Conservation (phyloP, 2,888 invertebrate genomes). For the Catocala fraxini region DNA sequence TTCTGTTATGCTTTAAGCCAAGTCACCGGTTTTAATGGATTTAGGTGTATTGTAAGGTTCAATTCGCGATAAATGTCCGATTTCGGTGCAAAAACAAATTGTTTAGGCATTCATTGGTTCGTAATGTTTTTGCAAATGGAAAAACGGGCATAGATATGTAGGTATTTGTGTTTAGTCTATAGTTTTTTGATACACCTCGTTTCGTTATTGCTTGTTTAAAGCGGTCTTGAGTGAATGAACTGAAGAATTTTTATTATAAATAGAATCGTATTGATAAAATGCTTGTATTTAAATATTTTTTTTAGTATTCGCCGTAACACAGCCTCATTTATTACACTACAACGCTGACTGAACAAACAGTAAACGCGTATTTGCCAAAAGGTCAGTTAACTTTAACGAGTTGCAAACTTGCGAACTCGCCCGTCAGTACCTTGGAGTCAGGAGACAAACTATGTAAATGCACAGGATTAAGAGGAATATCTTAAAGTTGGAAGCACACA, state of each 20-base stretch:
- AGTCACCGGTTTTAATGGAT: constrained; percentile 47
- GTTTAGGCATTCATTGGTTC: constrained; percentile 6
- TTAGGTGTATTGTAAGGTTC: constrained; percentile 38
- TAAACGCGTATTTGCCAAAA: constrained; percentile 49
- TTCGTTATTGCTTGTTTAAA: neutral
- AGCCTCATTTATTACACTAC: constrained; percentile 11
- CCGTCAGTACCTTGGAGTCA: constrained; percentile 32
- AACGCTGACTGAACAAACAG: constrained; percentile 37
- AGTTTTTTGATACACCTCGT: neutral
- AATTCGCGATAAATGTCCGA: constrained; percentile 32
- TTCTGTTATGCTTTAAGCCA: constrained; percentile 55
- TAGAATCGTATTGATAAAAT: too few species aligned
- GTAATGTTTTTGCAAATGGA: neutral
- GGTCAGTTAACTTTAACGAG: constrained; percentile 62
- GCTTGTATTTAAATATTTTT: neutral
- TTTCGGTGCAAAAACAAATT: constrained; percentile 33
- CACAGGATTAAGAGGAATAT: constrained; percentile 34
- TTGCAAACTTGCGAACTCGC: constrained; percentile 57
- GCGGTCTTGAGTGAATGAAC: neutral
- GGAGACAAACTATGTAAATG: constrained; percentile 40
- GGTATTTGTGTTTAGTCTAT: neutral
- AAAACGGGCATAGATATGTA: neutral
- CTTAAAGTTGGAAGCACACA: constrained; percentile 23
- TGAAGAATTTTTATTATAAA: too few species aligned
- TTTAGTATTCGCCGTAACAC: neutral